phyloP scores from a whole-genome alignment of 2,888 invertebrate genomes.

The Plagodis dolabraria region DNA sequence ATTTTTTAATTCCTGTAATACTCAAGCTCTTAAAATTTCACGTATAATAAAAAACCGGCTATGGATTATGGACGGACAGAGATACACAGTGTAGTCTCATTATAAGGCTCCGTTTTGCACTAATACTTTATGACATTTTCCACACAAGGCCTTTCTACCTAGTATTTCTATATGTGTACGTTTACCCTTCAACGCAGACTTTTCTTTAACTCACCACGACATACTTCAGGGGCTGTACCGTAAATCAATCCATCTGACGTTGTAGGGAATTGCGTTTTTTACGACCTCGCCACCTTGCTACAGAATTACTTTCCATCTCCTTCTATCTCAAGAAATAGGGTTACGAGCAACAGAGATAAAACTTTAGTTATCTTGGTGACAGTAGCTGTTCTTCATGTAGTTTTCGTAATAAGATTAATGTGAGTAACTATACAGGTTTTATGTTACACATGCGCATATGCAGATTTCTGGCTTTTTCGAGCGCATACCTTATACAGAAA shows the following conservation, averaged over 20 bases:
- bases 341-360: slow-evolving; percentile 27
- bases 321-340: slow-evolving; percentile 2
- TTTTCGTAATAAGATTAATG: slow-evolving; percentile 19
- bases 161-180: slow-evolving; percentile 24
- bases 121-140: background rate
- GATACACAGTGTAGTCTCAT: no score
- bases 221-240: slow-evolving; percentile 58
- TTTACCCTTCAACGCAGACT: slow-evolving; percentile 31
- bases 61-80: no score
- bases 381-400: slow-evolving; percentile 26
- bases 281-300: slow-evolving; percentile 40
- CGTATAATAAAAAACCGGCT: no score
- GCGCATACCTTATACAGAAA: no score
- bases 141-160: background rate
- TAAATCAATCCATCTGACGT: slow-evolving; percentile 73
- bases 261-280: slow-evolving; percentile 65
- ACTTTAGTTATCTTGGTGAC: slow-evolving; percentile 19
- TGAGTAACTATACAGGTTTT: slow-evolving; percentile 2
- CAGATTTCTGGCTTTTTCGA: background rate
- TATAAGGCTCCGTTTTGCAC: no score
- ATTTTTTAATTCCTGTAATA: no score
- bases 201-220: slow-evolving; percentile 41
- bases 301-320: slow-evolving; percentile 13
- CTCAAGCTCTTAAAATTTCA: no score
- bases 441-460: slow-evolving; percentile 2